A percentile compares a stretch with the other conserved stretches of the same genome.
Conservation (phyloP, 2,113 vertebrate species). For the Megaceryle torquata region DNA sequence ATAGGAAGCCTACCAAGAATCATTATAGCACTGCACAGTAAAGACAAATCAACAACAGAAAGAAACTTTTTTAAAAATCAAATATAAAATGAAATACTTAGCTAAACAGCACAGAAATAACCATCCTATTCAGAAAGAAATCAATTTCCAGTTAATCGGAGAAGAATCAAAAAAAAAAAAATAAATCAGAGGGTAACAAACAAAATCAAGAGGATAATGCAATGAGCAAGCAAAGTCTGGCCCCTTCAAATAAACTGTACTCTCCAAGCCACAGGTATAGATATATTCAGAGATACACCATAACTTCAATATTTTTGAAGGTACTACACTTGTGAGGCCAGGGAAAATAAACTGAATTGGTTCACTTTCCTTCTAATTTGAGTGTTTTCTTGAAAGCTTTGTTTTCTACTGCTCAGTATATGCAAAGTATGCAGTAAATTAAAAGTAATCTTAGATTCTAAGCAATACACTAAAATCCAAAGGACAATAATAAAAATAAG, state of each 20-base stretch:
- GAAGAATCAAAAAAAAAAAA: neutral
- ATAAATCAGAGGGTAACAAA: neutral
- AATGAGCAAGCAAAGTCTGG: neutral
- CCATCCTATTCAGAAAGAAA: neutral
- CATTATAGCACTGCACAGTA: neutral
- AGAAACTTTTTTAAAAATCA: neutral
- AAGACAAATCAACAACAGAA: neutral
- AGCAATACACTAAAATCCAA: neutral
- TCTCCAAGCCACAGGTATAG: neutral
- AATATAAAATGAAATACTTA: neutral
- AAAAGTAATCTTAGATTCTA: neutral
- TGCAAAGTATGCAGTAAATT: neutral
- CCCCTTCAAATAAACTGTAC: neutral
- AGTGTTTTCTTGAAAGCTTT: neutral
- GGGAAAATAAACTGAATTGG: neutral
- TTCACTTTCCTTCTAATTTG: neutral
- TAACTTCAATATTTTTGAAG: neutral
- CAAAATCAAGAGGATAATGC: neutral
- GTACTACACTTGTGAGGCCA: rapidly evolving
- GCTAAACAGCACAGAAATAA: conserved; percentile 24
- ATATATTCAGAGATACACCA: neutral
- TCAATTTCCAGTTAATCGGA: conserved; percentile 45
- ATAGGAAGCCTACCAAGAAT: conserved; percentile 13
- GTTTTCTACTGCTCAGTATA: neutral
- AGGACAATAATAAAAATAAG: neutral